phyloP scores from a whole-genome alignment of 2,888 invertebrate genomes.

The Rosalia funebris region DNA sequence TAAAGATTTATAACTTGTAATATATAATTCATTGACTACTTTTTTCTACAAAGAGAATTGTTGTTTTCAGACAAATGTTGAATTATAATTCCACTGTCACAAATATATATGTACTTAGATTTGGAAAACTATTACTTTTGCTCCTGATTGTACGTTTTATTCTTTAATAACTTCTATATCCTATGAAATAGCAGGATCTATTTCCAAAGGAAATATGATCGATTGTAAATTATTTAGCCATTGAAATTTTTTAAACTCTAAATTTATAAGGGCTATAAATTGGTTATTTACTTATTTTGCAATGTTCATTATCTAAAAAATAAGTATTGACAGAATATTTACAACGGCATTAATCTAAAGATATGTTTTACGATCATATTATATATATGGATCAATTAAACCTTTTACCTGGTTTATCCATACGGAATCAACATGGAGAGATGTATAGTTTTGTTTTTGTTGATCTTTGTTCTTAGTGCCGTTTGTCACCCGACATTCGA shows the following conservation, averaged over 20 bases:
- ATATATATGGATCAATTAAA: constrained; percentile 1
- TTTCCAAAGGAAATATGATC: constrained; percentile 10
- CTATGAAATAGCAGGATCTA: neutral
- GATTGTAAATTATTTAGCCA: constrained; percentile 16
- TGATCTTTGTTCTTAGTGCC: neutral
- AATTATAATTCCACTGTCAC: no score
- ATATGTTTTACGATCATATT: constrained; percentile 22
- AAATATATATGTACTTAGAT: no score
- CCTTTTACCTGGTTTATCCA: constrained; percentile 5
- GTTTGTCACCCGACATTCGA: neutral
- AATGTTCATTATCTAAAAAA: constrained; percentile 21
- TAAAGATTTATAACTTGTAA: no score
- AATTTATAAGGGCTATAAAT: constrained; percentile 21
- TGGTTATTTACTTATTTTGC: constrained; percentile 11
- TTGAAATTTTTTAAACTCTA: constrained; percentile 2
- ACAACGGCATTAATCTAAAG: constrained; percentile 24
- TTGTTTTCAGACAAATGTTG: no score
- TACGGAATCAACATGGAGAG: constrained; percentile 2
- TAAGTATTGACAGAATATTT: constrained; percentile 19
- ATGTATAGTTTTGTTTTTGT: neutral
- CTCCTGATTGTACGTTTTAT: neutral
- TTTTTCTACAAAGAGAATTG: no score
- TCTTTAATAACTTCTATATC: neutral
- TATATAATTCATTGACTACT: no score
- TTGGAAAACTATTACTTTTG: no score